Evolutionary conservation across 2,113 vertebrate genomes (phyloP).

Genomic region (Psephotus haematonotus): DNA sequence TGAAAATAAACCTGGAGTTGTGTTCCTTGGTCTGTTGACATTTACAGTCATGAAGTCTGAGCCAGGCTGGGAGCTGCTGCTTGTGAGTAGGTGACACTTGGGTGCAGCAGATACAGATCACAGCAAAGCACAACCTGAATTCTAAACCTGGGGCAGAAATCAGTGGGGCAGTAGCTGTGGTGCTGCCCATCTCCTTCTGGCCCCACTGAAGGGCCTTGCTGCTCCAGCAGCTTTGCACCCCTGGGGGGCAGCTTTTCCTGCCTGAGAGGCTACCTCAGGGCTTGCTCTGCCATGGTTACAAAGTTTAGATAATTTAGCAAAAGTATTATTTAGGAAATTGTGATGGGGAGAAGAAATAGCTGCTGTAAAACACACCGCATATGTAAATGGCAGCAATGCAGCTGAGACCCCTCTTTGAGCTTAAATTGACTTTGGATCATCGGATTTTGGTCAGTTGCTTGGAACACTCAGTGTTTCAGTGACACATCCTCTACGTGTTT

Average conservation of each 20-base stretch:
- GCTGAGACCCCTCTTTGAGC: not conserved
- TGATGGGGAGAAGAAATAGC: not conserved
- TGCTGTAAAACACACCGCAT: not conserved
- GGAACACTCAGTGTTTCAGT: not conserved
- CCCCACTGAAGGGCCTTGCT: not conserved
- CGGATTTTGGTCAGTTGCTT: not conserved
- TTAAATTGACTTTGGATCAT: not conserved
- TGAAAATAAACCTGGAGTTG: conserved; percentile 16
- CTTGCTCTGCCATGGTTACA: not conserved
- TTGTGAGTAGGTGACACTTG: fast-evolving
- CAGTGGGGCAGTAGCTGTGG: fast-evolving
- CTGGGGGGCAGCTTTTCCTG: conserved; percentile 10
- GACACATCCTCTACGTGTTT: not conserved
- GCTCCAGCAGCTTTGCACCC: not conserved
- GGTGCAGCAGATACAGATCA: not conserved
- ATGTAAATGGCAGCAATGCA: not conserved
- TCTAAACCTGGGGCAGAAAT: not conserved
- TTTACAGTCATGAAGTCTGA: not conserved
- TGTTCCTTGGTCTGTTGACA: conserved; percentile 9
- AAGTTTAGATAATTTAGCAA: not conserved
- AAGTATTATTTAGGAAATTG: not conserved
- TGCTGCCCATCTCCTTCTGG: not conserved
- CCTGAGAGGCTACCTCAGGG: not conserved
- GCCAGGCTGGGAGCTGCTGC: not conserved
- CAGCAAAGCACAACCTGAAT: not conserved